Conservation (phyloP, 2,888 invertebrate species). For the Phlogophora meticulosa region DNA sequence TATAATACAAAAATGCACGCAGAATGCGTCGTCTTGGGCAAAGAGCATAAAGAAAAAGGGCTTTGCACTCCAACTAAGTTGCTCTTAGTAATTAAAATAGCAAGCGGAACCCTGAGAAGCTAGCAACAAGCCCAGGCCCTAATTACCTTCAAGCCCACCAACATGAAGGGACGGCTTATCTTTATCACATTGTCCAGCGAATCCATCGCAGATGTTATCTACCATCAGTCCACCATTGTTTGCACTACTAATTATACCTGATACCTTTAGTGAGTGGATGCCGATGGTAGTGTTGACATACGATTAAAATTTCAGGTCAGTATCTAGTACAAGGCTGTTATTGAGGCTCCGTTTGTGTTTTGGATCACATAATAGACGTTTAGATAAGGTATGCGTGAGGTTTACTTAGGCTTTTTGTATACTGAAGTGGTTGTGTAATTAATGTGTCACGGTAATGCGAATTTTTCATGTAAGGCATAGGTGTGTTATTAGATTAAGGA, state of each 20-base stretch:
- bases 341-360: slow-evolving; percentile 39
- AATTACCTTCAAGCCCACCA: slow-evolving; percentile 48
- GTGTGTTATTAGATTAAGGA: too few species aligned
- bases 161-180: slow-evolving; percentile 58
- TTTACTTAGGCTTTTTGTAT: slow-evolving; percentile 13
- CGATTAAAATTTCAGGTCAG: slow-evolving; percentile 63
- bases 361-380: slow-evolving; percentile 24
- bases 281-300: slow-evolving; percentile 61
- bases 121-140: slow-evolving; percentile 22
- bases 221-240: slow-evolving; percentile 56
- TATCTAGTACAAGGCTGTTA: slow-evolving; percentile 62
- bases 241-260: slow-evolving; percentile 63
- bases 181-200: slow-evolving; percentile 57
- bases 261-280: slow-evolving; percentile 51
- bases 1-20: background rate
- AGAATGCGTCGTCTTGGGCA: background rate
- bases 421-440: background rate
- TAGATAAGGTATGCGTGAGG: slow-evolving; percentile 27
- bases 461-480: background rate
- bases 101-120: slow-evolving; percentile 14
- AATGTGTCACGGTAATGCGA: background rate
- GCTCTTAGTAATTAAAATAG: slow-evolving; percentile 34
- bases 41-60: background rate
- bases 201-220: slow-evolving; percentile 62
- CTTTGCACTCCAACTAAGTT: slow-evolving; percentile 25